These are phyloP conservation scores for Cephus sareptanus DNA, from an alignment of 2,888 invertebrate species.

Conservation along the genomic window DNA sequence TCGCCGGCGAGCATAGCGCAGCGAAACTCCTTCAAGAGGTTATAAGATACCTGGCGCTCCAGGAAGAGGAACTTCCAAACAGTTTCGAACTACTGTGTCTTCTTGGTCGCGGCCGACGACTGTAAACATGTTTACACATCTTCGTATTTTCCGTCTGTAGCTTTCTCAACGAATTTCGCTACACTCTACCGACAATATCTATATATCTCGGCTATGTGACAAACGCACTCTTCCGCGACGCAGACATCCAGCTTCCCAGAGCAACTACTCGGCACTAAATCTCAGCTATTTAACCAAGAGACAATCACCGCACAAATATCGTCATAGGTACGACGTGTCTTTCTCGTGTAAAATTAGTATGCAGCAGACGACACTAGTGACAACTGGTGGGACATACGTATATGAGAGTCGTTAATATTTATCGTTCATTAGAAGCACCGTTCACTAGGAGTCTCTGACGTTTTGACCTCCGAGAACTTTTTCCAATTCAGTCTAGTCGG, in stretches of 20 bases:
- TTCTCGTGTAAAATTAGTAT: neutral
- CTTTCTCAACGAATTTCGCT: neutral
- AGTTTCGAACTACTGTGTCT: neutral
- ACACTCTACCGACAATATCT: neutral
- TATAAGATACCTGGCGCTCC: too few relatives aligned
- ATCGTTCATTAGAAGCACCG: neutral
- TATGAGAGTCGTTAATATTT: neutral
- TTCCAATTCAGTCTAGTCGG: neutral
- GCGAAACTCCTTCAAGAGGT: too few relatives aligned
- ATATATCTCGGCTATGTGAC: neutral
- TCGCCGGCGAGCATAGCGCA: too few relatives aligned
- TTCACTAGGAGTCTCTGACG: neutral
- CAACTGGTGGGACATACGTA: neutral
- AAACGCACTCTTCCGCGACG: neutral
- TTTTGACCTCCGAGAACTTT: neutral
- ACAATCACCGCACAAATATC: neutral
- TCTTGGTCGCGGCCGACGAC: neutral
- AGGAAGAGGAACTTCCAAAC: neutral
- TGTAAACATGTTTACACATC: neutral
- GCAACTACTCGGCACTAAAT: neutral
- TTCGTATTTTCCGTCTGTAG: neutral
- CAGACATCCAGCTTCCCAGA: neutral
- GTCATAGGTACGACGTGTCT: neutral
- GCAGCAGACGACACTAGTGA: neutral
- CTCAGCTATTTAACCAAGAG: neutral